Conservation (phyloP, 2,113 vertebrate species). For the Urocolius indicus region DNA sequence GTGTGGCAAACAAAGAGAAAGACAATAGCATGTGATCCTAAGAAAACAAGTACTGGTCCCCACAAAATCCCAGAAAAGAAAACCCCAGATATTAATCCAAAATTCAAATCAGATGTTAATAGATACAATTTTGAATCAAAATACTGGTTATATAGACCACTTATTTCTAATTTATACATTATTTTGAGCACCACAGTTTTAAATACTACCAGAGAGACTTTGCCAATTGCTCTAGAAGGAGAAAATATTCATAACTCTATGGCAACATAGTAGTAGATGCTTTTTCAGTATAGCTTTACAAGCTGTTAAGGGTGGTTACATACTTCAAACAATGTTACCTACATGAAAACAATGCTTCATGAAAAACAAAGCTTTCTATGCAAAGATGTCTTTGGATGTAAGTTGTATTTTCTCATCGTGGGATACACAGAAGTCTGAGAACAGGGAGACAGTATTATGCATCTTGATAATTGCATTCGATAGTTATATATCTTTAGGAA, state of each 20-base stretch:
- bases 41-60: background rate
- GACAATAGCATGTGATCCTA: background rate
- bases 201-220: background rate
- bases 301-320: background rate
- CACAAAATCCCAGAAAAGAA: background rate
- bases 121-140: background rate
- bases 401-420: rapidly evolving
- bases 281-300: background rate
- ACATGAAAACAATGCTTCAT: background rate
- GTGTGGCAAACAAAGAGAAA: background rate
- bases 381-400: background rate
- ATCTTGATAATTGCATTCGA: no score
- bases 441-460: background rate
- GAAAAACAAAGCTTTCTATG: background rate
- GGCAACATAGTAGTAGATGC: background rate
- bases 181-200: background rate
- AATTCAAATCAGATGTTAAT: background rate
- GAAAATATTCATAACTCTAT: background rate
- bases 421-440: background rate
- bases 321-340: background rate
- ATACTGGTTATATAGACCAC: background rate
- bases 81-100: background rate
- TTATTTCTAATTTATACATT: background rate
- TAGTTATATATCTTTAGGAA: background rate
- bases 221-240: background rate